Evolutionary conservation across 1,140 invertebrate species (phyloP), one percentile per base, ranked within the genome.

Genomic region (Drosophila ogumai): DNA sequence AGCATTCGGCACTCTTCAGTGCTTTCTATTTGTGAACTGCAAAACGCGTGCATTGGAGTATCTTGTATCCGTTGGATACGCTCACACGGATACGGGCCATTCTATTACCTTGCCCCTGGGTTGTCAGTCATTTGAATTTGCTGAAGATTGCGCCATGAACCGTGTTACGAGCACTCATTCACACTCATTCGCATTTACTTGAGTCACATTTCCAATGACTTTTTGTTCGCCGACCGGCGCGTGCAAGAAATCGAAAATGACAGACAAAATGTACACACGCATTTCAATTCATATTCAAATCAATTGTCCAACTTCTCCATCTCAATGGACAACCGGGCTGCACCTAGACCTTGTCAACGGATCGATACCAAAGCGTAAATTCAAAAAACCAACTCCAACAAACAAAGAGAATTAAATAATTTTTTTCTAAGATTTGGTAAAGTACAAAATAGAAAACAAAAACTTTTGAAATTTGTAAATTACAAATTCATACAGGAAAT

Each of bases 341-440:
- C 84, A 87, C 84, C 84, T 87, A 87, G 82, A 87, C 82, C 82
- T 87, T 87, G 82, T 87, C 82, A 88, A 88, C 81, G 80, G 82
- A 66, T 65, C 44, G 49, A 15, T 13, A 36, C 38, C 66, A 49
- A 67, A 31, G 34, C 69, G 38, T 34, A 47, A 54, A 74, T 46
- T 73, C 46, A 73, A 73, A 74, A 28, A 13, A n/a, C 13, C 22
- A 34, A 74, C 69, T 63, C 38, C 58, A 41, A 22, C 75, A 75
- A 58, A 88, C 84, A 80, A 88, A 81, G 61, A 80, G 63, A 82
- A 80, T 82, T 82, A 60, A 80, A 82, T 79, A n/a, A 73, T 58
- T 36, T 59, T 69, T 31, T 56, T 58, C 40, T 6, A 22, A 9
- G 5, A 9, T 47, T 46, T 32, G 12, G 13, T 44, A 13, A 19